Conservation (phyloP, 2,797 vertebrate species). For the Micromesistius poutassou region DNA sequence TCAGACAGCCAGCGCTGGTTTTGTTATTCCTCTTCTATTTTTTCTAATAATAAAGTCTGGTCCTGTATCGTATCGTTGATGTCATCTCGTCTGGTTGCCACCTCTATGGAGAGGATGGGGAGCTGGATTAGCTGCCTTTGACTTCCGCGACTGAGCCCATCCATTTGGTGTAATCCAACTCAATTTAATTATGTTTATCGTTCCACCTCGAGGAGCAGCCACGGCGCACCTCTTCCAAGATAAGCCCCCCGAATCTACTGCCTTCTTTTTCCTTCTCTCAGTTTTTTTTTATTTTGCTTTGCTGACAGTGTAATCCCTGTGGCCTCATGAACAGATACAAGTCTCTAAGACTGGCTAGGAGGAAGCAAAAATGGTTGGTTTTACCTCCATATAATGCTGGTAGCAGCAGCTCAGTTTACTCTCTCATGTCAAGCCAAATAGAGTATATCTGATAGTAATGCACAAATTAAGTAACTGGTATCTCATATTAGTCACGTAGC, state of each 20-base stretch:
- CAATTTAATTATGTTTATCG: conserved; percentile 80
- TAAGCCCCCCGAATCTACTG: conserved; percentile 57
- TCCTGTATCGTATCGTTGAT: conserved; percentile 42
- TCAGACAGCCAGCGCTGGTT: not conserved
- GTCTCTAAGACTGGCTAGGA: conserved; percentile 53
- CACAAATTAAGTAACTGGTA: not conserved
- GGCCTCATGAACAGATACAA: conserved; percentile 67
- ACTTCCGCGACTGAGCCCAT: conserved; percentile 70
- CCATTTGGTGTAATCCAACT: conserved; percentile 77
- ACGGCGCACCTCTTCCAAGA: conserved; percentile 65
- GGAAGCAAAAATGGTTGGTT: conserved; percentile 52
- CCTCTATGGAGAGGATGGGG: conserved; percentile 70
- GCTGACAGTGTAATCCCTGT: conserved; percentile 63
- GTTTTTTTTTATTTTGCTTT: conserved; percentile 30
- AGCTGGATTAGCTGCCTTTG: conserved; percentile 70
- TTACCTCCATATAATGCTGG: not conserved
- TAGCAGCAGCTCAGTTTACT: not conserved
- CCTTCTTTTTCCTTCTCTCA: conserved; percentile 44
- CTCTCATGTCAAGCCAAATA: not conserved
- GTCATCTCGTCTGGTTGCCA: conserved; percentile 63
- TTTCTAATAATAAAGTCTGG: not conserved
- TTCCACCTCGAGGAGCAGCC: conserved; percentile 67
- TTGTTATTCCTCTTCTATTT: not conserved
- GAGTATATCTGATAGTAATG: not conserved
- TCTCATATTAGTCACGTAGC: not conserved